Conservation (phyloP, 2,888 invertebrate genomes). For the Lepidocyrtoides sp. region DNA sequence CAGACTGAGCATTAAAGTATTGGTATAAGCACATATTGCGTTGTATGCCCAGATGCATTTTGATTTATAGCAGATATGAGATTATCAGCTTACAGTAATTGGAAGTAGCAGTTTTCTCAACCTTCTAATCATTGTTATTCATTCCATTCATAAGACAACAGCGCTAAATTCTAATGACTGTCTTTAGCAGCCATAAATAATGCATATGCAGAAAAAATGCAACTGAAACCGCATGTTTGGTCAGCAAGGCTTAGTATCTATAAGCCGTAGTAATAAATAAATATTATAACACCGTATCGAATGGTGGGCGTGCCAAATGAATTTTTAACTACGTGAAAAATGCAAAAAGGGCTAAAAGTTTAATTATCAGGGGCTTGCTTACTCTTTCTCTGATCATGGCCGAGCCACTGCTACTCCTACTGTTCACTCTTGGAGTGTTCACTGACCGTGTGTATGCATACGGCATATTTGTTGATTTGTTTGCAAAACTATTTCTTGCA, state of each 20-base stretch:
- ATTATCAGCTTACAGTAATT: neutral
- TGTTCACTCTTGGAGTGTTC: conserved; percentile 71
- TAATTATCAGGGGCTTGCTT: conserved; percentile 72
- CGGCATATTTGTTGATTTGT: conserved; percentile 67
- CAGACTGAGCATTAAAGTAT: no score
- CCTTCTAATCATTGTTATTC: neutral
- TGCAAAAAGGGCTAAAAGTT: conserved; percentile 40
- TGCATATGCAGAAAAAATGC: neutral
- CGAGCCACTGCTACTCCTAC: conserved; percentile 63
- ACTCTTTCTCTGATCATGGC: conserved; percentile 71
- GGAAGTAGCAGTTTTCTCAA: neutral
- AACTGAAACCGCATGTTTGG: neutral
- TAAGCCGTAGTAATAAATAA: neutral
- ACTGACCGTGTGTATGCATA: conserved; percentile 76
- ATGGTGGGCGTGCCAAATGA: conserved; percentile 40
- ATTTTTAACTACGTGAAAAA: conserved; percentile 48
- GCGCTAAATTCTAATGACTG: neutral
- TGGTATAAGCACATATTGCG: no score
- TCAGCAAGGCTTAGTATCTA: no score
- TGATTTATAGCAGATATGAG: no score
- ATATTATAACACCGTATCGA: conserved; percentile 6
- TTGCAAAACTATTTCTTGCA: conserved; percentile 25
- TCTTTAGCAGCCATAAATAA: neutral
- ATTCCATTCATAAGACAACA: neutral
- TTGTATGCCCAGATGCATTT: no score